These are phyloP conservation scores for Falco novaeseelandiae DNA, from an alignment of 2,797 vertebrate species.

Conservation along the genomic window DNA sequence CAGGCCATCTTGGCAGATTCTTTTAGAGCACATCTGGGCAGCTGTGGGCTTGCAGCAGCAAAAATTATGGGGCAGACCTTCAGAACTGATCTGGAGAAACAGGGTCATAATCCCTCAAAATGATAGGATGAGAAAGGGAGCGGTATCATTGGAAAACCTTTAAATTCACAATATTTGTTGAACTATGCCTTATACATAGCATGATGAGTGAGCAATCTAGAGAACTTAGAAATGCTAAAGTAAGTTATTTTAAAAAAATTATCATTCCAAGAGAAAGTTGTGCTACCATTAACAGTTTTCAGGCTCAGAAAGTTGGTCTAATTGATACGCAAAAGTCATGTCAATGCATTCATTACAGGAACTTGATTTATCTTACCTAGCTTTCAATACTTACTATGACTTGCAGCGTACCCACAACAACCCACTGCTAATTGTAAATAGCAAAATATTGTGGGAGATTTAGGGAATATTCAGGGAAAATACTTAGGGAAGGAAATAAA, in stretches of 20 bases:
- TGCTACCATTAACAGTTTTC: background rate
- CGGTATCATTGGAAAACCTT: background rate
- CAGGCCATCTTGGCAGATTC: background rate
- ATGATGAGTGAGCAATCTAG: background rate
- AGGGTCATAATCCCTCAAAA: background rate
- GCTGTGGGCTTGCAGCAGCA: background rate
- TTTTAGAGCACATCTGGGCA: background rate
- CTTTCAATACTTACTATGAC: background rate
- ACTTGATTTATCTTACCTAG: background rate
- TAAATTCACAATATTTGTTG: background rate
- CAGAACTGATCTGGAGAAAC: background rate
- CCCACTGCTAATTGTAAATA: background rate
- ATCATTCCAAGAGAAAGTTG: background rate
- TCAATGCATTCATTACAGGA: background rate
- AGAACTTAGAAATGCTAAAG: background rate
- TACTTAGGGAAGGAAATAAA: background rate
- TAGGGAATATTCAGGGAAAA: background rate
- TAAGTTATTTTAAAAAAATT: background rate
- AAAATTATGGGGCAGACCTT: background rate
- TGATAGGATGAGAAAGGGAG: background rate
- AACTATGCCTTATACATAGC: accelerated
- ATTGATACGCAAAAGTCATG: background rate
- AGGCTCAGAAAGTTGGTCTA: background rate
- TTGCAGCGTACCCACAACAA: background rate
- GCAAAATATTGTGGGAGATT: background rate